phyloP scores from a whole-genome alignment of 2,888 invertebrate genomes.

The Pyralis farinalis region DNA sequence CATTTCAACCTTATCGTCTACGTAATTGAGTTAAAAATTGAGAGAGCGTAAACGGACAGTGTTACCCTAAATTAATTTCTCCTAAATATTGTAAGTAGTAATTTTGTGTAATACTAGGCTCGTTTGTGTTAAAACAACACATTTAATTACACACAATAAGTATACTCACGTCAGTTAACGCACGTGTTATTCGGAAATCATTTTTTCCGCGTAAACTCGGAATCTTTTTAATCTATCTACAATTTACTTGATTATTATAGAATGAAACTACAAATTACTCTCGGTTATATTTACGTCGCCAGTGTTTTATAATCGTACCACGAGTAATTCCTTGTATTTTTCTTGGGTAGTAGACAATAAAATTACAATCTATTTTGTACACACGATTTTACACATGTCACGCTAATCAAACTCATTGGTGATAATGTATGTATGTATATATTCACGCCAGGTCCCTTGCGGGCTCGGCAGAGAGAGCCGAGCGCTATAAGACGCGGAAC shows the following conservation, averaged over 20 bases:
- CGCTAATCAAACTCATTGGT: too few species aligned
- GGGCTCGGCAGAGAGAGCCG: too few species aligned
- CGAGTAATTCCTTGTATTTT: not conserved
- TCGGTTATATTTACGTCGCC: not conserved
- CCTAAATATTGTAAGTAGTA: slow-evolving; percentile 36
- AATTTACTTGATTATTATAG: slow-evolving; percentile 2
- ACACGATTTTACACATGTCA: too few species aligned
- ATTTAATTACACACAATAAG: slow-evolving; percentile 52
- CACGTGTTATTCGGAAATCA: slow-evolving; percentile 42
- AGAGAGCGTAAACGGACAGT: not conserved
- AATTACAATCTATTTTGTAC: too few species aligned
- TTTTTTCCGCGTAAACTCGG: slow-evolving; percentile 21
- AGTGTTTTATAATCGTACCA: slow-evolving; percentile 1
- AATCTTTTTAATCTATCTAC: slow-evolving; percentile 16
- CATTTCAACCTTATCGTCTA: not conserved
- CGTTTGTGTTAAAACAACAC: slow-evolving; percentile 48
- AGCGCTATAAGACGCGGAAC: too few species aligned
- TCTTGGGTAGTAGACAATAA: not conserved
- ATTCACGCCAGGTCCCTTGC: too few species aligned
- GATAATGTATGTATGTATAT: too few species aligned
- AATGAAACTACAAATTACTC: not conserved
- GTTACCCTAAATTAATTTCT: slow-evolving; percentile 2
- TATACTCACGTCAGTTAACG: slow-evolving; percentile 48
- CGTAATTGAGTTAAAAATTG: slow-evolving; percentile 1
- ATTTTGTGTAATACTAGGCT: slow-evolving; percentile 56